Evolutionary conservation across 1,140 invertebrate genomes (phyloP), one percentile per base, ranked within the genome.

Genomic region (Gerris buenoi): DNA sequence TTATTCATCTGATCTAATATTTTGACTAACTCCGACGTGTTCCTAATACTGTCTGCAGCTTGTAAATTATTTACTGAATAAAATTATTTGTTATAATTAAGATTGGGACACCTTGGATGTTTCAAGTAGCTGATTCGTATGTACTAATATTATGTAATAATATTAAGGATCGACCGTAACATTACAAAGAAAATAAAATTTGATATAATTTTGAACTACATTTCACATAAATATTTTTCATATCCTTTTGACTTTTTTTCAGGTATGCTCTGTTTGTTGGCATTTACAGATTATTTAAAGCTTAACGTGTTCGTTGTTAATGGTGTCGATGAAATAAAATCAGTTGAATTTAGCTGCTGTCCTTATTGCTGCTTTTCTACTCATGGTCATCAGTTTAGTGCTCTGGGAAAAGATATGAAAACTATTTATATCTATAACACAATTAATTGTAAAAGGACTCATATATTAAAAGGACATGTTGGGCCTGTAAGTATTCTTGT

Each of bases 381-480:
- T 3, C 25, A 61, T 10, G 59, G n/a, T n/a, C 25, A 61, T 61
- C 25, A 61, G 10, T n/a, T 61, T 22, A n/a, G 25, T 61, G 25
- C n/a, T 22, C 59, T 22, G n/a, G 59, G n/a, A 10, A 61, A 25
- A 61, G n/a, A 61, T 22, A 61, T 61, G 25, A 61, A 61, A 61
- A 61, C 10, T 10, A 61, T n/a, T 61, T 61, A n/a, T n/a, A 22
- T 61, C 10, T n/a, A 61, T 61, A 25, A 25, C 25, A 61, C 25
- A 10, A 61, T 23, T 23, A 22, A 61, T 22, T 61, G 59, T 22
- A 25, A 22, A 61, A 5, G n/a, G 10, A 61, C n/a, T 61, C 25
- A 61, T 22, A 22, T 23, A 5, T 22, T 61, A 13, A 22, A 61
- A 22, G 59, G 25, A 10, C 25, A 22, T 61, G n/a, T 61, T 5